Evolutionary conservation across 2,888 invertebrate species (phyloP), one percentile per base, ranked within the genome.

Genomic region (Cephalotes varians): DNA sequence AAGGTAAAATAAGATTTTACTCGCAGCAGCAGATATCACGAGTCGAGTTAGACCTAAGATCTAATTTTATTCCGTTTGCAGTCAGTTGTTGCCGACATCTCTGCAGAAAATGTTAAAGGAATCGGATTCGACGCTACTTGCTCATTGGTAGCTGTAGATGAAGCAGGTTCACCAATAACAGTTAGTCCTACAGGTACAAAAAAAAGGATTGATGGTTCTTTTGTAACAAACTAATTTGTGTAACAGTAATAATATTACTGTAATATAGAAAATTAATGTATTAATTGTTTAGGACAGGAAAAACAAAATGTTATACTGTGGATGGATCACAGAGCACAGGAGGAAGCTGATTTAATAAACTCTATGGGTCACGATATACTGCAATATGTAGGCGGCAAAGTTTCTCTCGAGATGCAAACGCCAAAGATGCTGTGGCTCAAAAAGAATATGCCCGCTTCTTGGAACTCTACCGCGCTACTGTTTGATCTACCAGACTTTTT

Each of bases 41-140:
- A 49, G 7, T 18, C 6, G 12, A 5, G 1, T 40, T 12, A 12
- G 18, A 12, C 6, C 0, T 37, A 15, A 40, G 31, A 44, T 49
- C 7, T n/a, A 2, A 54, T 18, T 62, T 28, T 28, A 2, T 67
- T 1, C 28, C 64, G 44, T 82, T 67, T 31, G 0, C 28, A 90
- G 90, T 85, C 90, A 1, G 90, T 90, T 6, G 86, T 90, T 31
- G 86, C 88, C 58, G 90, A 85, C 44, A 87, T 84, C 28, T 82
- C 84, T 7, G 84, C 85, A 0, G 83, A 85, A 82, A 95, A 92
- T 89, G 96, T 98, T n/a, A 97, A 96, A 95, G 98, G 98, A 21
- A 96, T 99, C 90, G 98, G 99, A 5, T 99, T 99, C 95, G 99
- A 98, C 95, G 99, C 99, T 21, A 99, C 99, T 15, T 99, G 99